Percentiles rank a stretch among this genome's conserved stretches.
These are phyloP conservation scores for Stegodyphus dumicola DNA, from an alignment of 1,140 invertebrate genomes.

Conservation along the genomic window DNA sequence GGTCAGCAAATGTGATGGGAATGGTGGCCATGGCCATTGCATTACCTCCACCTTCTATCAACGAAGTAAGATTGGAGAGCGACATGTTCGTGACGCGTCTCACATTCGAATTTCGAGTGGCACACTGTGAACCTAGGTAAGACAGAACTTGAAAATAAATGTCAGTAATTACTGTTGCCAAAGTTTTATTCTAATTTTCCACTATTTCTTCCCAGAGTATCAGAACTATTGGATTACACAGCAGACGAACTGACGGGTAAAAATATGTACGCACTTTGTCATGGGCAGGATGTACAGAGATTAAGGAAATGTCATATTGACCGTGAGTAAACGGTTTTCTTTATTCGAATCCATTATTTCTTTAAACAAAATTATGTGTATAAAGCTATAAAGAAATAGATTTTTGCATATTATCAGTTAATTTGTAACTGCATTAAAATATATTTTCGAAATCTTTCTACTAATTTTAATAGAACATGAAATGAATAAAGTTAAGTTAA, in stretches of 20 bases:
- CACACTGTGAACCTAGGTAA: constrained; percentile 96
- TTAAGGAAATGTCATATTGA: constrained; percentile 92
- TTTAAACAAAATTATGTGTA: not conserved
- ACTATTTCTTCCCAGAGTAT: constrained; percentile 75
- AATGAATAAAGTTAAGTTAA: too few relatives aligned
- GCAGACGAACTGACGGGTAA: constrained; percentile 93
- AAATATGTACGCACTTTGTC: constrained; percentile 93
- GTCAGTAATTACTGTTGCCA: too few relatives aligned
- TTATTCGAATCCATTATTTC: not conserved
- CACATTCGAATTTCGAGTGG: constrained; percentile 94
- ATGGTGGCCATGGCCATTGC: constrained; percentile 96
- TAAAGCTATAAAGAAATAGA: too few relatives aligned
- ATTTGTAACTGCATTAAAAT: too few relatives aligned
- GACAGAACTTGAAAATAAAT: constrained; percentile 59
- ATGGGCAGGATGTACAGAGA: constrained; percentile 93
- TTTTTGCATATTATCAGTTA: too few relatives aligned
- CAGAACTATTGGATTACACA: constrained; percentile 91
- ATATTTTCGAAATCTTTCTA: too few relatives aligned
- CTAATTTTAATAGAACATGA: too few relatives aligned
- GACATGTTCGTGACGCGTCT: constrained; percentile 98
- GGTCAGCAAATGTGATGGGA: constrained; percentile 73
- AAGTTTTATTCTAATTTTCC: too few relatives aligned
- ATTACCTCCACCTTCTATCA: constrained; percentile 93
- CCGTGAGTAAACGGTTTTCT: constrained; percentile 76
- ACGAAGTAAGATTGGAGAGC: constrained; percentile 93